Evolutionary conservation across 1,140 invertebrate genomes (phyloP).

Genomic region (Zelostemma sp.): DNA sequence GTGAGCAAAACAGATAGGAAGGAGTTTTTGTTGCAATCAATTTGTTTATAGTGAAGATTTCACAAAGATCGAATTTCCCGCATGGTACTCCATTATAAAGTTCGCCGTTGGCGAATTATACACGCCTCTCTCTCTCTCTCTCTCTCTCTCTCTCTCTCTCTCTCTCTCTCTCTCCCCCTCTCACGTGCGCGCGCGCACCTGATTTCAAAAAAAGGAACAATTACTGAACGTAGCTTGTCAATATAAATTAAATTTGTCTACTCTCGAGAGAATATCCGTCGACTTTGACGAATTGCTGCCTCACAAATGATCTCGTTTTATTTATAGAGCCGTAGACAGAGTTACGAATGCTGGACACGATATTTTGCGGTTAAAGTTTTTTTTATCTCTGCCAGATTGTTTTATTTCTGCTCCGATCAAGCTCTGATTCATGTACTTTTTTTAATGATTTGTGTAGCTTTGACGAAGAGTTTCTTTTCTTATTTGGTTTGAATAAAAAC

Average conservation of each 20-base stretch:
- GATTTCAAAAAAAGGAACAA: background rate
- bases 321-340: background rate
- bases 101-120: background rate
- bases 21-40: background rate
- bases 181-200: no score
- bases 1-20: background rate
- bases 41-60: background rate
- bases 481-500: no score
- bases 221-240: background rate
- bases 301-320: constrained; percentile 1
- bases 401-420: no score
- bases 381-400: background rate
- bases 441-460: background rate
- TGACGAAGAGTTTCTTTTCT: constrained; percentile 7
- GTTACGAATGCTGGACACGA: background rate
- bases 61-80: background rate
- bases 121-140: no score
- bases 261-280: background rate
- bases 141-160: no score
- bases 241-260: constrained; percentile 8
- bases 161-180: no score
- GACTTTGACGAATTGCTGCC: constrained; percentile 1
- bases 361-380: background rate
- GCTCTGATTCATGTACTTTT: no score
- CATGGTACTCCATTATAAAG: constrained; percentile 1